A percentile compares a stretch with the other conserved stretches of the same genome.
phyloP scores from a whole-genome alignment of 1,140 invertebrate species.

The Tetramorium simillimum region DNA sequence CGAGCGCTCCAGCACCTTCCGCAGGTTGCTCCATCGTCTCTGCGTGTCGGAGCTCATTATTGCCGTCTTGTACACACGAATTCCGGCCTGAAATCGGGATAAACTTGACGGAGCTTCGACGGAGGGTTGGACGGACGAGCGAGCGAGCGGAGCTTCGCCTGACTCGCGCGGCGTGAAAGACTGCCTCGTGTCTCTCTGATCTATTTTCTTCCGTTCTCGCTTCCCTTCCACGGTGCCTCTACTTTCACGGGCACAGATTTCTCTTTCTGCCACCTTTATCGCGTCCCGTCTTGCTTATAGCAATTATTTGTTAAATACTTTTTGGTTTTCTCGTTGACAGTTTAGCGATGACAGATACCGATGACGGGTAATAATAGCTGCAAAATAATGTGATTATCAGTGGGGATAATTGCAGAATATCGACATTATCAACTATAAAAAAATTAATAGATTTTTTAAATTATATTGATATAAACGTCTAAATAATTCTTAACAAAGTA shows the following conservation, averaged over 20 bases:
- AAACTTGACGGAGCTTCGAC: background rate
- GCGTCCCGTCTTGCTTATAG: background rate
- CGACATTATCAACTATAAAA: too few species aligned
- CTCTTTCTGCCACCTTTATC: background rate
- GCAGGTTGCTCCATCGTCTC: conserved; percentile 92
- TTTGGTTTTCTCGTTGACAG: background rate
- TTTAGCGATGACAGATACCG: background rate
- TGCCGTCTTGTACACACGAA: background rate
- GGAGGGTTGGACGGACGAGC: background rate
- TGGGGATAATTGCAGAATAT: too few species aligned
- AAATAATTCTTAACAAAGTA: too few species aligned
- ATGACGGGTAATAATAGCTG: too few species aligned
- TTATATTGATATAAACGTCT: too few species aligned
- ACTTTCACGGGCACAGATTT: background rate
- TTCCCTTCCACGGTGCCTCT: background rate
- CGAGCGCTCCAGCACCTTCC: conserved; percentile 95
- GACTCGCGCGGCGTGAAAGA: background rate
- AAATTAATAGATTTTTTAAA: too few species aligned
- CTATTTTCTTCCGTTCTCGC: background rate
- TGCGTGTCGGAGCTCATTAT: conserved; percentile 81
- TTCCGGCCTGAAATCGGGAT: too few species aligned
- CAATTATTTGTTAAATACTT: too few species aligned
- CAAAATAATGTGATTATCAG: too few species aligned
- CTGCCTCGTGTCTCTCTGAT: background rate
- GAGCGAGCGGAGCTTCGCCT: background rate